phyloP scores from a whole-genome alignment of 2,888 invertebrate genomes.

The Lepidocyrtoides sp. region DNA sequence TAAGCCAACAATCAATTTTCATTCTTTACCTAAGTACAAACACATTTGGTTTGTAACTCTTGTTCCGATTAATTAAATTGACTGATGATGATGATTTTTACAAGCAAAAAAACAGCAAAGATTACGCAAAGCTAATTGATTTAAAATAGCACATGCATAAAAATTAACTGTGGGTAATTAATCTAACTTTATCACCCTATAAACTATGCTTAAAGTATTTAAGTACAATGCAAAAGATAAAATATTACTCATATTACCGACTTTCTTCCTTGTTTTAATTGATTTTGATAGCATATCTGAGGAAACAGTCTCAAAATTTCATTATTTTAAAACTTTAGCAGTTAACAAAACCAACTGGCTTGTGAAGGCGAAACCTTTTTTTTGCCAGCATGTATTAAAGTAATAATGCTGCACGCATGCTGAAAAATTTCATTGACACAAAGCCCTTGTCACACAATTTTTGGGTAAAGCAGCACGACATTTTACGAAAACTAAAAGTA shows the following conservation, averaged over 20 bases:
- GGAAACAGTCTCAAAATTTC: no score
- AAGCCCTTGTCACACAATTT: neutral
- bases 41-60: neutral
- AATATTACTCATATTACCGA: no score
- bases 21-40: neutral
- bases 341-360: no score
- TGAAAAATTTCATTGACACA: slow-evolving; percentile 6
- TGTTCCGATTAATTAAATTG: neutral
- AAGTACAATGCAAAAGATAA: no score
- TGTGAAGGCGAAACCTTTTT: no score
- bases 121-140: neutral
- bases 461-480: slow-evolving; percentile 5
- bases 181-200: neutral
- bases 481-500: neutral
- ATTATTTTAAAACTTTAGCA: neutral
- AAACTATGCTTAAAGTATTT: neutral
- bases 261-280: no score
- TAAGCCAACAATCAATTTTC: neutral
- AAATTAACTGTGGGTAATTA: neutral
- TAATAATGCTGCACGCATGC: no score
- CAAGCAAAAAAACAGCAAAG: neutral
- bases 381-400: no score
- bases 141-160: neutral
- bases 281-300: no score
- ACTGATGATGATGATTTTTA: neutral